A percentile compares a stretch with the other conserved stretches of the same genome.
These are phyloP conservation scores for Plectus sambesii DNA, from an alignment of 1,140 invertebrate species.

Conservation along the genomic window DNA sequence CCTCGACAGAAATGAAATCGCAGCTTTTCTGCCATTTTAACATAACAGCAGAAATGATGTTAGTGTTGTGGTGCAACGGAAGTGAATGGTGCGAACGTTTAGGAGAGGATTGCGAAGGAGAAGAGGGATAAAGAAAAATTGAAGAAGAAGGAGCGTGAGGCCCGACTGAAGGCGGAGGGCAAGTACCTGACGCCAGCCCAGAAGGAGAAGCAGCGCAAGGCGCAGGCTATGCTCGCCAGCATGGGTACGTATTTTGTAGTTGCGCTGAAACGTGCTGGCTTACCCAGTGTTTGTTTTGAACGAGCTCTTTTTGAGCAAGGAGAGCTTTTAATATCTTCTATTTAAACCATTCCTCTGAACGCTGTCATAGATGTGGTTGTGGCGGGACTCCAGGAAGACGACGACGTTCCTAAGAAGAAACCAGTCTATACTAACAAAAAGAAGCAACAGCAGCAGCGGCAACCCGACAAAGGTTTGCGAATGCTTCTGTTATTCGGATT, in stretches of 20 bases:
- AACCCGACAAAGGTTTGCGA: no score
- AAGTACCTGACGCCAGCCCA: slow-evolving; percentile 83
- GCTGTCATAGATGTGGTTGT: slow-evolving; percentile 2
- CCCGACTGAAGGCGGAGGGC: slow-evolving; percentile 81
- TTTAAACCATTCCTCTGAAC: background rate
- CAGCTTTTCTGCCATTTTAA: slow-evolving; percentile 8
- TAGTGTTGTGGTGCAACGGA: slow-evolving; percentile 55
- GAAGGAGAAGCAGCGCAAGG: slow-evolving; percentile 66
- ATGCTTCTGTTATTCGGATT: no score
- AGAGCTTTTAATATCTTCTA: slow-evolving; percentile 1
- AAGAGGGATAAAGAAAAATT: slow-evolving; percentile 78
- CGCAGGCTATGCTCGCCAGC: slow-evolving; percentile 75
- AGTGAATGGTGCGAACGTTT: slow-evolving; percentile 57
- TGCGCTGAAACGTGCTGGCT: no score
- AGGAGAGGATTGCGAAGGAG: slow-evolving; percentile 53
- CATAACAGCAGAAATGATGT: no score
- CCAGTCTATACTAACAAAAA: no score
- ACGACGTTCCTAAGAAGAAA: slow-evolving; percentile 10
- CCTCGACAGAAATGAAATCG: slow-evolving; percentile 1
- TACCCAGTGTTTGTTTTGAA: no score
- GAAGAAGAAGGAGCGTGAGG: slow-evolving; percentile 85
- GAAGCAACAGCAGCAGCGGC: no score
- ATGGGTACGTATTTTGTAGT: slow-evolving; percentile 52
- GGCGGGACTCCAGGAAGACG: slow-evolving; percentile 9
- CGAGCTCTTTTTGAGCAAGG: background rate